A percentile compares a stretch with the other conserved stretches of the same genome.
These are phyloP conservation scores for Linyphia triangularis DNA, from an alignment of 2,888 invertebrate species.

Conservation along the genomic window DNA sequence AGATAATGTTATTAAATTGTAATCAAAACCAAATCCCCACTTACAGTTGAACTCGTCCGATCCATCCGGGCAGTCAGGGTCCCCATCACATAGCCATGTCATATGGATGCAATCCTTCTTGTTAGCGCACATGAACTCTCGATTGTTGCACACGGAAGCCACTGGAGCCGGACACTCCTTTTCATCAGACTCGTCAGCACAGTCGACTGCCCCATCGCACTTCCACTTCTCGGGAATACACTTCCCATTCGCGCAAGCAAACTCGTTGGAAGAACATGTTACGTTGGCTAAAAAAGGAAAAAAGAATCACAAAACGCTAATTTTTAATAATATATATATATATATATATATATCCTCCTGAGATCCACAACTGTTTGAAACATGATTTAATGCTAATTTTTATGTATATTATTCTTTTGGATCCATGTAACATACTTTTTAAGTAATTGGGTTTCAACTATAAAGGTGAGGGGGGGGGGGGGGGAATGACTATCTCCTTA, in stretches of 20 bases:
- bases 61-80: slow-evolving; percentile 79
- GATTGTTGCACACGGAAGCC: slow-evolving; percentile 61
- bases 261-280: slow-evolving; percentile 81
- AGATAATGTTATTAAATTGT: too few species aligned
- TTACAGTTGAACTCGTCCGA: slow-evolving; percentile 80
- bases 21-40: slow-evolving; percentile 13
- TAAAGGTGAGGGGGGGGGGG: too few species aligned
- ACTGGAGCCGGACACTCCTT: slow-evolving; percentile 64
- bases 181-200: slow-evolving; percentile 77
- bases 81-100: slow-evolving; percentile 77
- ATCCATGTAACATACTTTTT: too few species aligned
- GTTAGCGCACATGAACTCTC: slow-evolving; percentile 76
- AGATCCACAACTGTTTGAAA: too few species aligned
- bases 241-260: slow-evolving; percentile 83
- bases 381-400: too few species aligned
- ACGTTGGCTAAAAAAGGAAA: slow-evolving; percentile 53
- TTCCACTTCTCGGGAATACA: slow-evolving; percentile 77
- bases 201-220: slow-evolving; percentile 82
- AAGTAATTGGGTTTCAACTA: too few species aligned
- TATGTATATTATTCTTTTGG: too few species aligned
- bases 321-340: neutral
- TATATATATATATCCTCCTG: neutral
- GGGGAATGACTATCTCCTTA: too few species aligned
- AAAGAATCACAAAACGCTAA: neutral
- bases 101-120: slow-evolving; percentile 71